phyloP scores from a whole-genome alignment of 2,113 vertebrate species.

The Cromileptes altivelis region DNA sequence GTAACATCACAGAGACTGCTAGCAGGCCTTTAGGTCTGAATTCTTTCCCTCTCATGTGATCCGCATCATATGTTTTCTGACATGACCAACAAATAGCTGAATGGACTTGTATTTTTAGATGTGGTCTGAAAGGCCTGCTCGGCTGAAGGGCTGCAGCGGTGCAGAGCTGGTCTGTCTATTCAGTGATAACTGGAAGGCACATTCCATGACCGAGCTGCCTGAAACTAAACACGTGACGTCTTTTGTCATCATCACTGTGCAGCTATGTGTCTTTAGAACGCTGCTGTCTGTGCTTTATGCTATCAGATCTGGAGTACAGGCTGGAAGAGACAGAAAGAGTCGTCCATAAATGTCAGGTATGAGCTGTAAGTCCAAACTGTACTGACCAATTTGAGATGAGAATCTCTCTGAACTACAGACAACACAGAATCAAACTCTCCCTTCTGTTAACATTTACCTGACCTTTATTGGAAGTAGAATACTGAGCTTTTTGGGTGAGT shows the following conservation, averaged over 20 bases:
- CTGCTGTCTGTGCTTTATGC: too few species aligned
- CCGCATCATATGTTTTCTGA: too few species aligned
- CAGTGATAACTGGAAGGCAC: neutral
- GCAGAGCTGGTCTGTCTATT: neutral
- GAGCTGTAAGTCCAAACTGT: neutral
- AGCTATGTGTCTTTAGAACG: neutral
- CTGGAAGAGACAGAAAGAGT: neutral
- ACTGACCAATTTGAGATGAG: neutral
- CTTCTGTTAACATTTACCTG: neutral
- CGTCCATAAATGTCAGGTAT: too few species aligned
- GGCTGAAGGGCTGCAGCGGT: neutral
- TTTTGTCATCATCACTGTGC: neutral
- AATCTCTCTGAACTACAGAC: neutral
- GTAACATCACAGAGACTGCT: too few species aligned
- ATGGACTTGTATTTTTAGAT: neutral
- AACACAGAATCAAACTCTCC: neutral
- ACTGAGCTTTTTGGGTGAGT: neutral
- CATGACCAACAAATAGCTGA: too few species aligned
- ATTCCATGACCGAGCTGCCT: neutral
- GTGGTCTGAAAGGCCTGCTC: too few species aligned
- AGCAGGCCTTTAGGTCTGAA: too few species aligned
- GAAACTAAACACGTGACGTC: neutral
- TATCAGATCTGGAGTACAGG: neutral
- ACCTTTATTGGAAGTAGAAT: constrained; percentile 9
- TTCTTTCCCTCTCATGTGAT: too few species aligned